phyloP scores from a whole-genome alignment of 2,797 vertebrate genomes.

The Crocidura indochinensis region DNA sequence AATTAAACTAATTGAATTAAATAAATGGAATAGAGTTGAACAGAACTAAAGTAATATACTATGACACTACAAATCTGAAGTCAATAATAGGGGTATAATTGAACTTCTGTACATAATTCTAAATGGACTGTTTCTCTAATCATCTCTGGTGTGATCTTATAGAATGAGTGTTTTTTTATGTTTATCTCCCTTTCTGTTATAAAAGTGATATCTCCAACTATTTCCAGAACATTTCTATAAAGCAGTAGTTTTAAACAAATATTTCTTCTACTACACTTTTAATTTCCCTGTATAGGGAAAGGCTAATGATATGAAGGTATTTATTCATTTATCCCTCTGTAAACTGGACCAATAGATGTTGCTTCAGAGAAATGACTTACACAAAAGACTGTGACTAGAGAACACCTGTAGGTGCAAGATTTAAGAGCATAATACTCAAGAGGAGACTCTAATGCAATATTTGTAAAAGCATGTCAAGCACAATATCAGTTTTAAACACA shows the following conservation, averaged over 20 bases:
- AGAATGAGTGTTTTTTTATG: not conserved
- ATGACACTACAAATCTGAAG: too few species aligned
- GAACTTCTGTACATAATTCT: not conserved
- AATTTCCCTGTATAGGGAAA: not conserved
- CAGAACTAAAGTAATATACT: too few species aligned
- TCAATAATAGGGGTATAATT: too few species aligned
- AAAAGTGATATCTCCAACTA: not conserved
- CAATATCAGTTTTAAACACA: not conserved
- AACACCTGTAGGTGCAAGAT: not conserved
- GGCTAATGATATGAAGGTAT: not conserved
- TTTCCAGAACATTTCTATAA: not conserved
- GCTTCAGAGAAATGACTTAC: not conserved
- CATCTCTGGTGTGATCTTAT: not conserved
- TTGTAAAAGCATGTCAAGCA: not conserved
- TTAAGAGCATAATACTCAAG: not conserved
- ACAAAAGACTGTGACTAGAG: not conserved
- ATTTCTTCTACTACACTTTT: constrained; percentile 22
- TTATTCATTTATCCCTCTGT: not conserved
- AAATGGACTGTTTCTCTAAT: not conserved
- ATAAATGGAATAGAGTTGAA: too few species aligned
- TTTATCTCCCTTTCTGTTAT: not conserved
- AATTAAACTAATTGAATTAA: too few species aligned
- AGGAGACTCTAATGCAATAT: not conserved
- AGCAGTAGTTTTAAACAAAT: not conserved
- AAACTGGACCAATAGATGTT: not conserved